Evolutionary conservation across 2,113 vertebrate genomes (phyloP).

Genomic region (Saguinus midas): DNA sequence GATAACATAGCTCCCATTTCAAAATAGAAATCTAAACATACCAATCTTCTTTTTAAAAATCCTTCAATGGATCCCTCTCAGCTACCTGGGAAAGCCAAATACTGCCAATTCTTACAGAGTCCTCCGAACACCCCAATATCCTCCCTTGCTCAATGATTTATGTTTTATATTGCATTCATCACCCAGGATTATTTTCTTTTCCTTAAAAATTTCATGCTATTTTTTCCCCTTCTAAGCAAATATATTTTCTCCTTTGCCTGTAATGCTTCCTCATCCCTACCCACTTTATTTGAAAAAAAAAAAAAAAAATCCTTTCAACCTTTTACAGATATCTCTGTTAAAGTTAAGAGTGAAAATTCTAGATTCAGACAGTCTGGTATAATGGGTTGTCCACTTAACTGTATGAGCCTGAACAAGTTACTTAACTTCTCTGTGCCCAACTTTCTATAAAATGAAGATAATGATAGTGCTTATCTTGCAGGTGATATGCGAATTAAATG

Average conservation of each 20-base stretch:
- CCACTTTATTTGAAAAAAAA: rapidly evolving
- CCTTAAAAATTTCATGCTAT: background rate
- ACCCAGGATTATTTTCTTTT: background rate
- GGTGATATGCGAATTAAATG: background rate
- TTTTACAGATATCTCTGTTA: background rate
- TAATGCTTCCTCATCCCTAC: background rate
- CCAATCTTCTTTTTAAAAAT: background rate
- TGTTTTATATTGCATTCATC: background rate
- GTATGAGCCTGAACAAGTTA: background rate
- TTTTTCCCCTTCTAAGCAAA: background rate
- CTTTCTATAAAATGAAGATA: background rate
- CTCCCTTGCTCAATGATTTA: background rate
- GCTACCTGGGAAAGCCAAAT: background rate
- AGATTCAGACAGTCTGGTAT: background rate
- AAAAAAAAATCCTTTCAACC: background rate
- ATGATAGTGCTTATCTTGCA: background rate
- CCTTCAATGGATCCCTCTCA: background rate
- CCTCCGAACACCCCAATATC: too few species aligned
- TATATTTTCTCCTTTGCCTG: background rate
- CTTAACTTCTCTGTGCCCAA: background rate
- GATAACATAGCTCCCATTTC: background rate
- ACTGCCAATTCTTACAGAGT: background rate
- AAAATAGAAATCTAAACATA: background rate
- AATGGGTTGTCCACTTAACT: background rate
- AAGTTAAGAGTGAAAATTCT: background rate